Conservation (phyloP, 2,113 vertebrate species). For the Poecile atricapillus region DNA sequence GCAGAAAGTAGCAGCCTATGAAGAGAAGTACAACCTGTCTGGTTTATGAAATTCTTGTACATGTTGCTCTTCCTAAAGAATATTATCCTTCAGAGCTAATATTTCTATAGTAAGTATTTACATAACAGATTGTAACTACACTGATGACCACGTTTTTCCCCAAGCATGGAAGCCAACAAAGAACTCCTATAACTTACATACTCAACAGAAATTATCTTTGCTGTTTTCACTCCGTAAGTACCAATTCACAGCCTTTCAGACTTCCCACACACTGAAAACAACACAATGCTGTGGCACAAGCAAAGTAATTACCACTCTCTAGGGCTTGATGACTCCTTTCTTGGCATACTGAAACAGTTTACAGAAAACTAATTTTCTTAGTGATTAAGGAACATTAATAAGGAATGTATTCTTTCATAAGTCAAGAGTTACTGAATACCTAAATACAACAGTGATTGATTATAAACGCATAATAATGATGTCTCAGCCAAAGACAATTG, state of each 20-base stretch:
- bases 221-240: background rate
- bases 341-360: background rate
- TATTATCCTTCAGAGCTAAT: background rate
- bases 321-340: background rate
- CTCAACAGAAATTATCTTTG: background rate
- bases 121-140: background rate
- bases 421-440: background rate
- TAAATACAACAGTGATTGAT: background rate
- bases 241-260: background rate
- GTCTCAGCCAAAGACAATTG: background rate
- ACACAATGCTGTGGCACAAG: background rate
- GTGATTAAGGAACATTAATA: background rate
- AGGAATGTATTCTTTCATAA: background rate
- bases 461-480: background rate
- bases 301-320: background rate
- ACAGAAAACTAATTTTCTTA: background rate
- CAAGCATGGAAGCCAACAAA: background rate
- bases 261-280: background rate
- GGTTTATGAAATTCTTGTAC: background rate
- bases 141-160: background rate
- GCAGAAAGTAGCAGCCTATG: background rate
- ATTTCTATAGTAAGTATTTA: background rate
- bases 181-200: background rate
- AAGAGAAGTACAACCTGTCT: background rate
- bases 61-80: background rate